A percentile compares a stretch with the other conserved stretches of the same genome.
Evolutionary conservation across 2,888 invertebrate genomes (phyloP).

Genomic region (Phengaris alcon): DNA sequence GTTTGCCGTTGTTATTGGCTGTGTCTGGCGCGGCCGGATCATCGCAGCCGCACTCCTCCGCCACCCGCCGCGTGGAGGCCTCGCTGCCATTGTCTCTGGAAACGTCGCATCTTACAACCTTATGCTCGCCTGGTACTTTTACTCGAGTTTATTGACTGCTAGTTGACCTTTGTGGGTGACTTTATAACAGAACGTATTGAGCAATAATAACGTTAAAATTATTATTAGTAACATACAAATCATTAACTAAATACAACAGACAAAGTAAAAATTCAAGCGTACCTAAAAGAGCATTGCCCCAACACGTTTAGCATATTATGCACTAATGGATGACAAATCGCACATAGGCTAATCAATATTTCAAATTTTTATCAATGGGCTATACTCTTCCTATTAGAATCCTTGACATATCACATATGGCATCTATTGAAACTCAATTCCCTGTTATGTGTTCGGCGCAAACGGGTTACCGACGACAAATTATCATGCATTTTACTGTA

Average conservation of each 20-base stretch:
- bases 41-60: conserved; percentile 65
- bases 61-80: conserved; percentile 69
- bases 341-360: conserved; percentile 1
- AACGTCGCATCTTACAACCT: conserved; percentile 34
- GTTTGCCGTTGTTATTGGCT: conserved; percentile 60
- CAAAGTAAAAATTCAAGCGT: not conserved
- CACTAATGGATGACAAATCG: conserved; percentile 7
- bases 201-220: too few species aligned
- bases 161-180: not conserved
- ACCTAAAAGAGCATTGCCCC: conserved; percentile 2
- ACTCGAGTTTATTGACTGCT: too few species aligned
- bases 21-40: conserved; percentile 43
- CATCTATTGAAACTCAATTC: not conserved
- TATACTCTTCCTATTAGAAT: not conserved
- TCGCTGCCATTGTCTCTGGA: conserved; percentile 77
- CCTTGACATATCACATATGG: not conserved
- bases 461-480: not conserved
- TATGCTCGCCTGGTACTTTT: not conserved
- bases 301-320: not conserved
- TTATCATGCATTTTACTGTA: not conserved
- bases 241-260: not conserved
- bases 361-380: not conserved
- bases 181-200: not conserved
- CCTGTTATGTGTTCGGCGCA: not conserved
- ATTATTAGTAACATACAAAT: not conserved